Conservation (phyloP, 2,888 invertebrate species). For the Apoda limacodes region DNA sequence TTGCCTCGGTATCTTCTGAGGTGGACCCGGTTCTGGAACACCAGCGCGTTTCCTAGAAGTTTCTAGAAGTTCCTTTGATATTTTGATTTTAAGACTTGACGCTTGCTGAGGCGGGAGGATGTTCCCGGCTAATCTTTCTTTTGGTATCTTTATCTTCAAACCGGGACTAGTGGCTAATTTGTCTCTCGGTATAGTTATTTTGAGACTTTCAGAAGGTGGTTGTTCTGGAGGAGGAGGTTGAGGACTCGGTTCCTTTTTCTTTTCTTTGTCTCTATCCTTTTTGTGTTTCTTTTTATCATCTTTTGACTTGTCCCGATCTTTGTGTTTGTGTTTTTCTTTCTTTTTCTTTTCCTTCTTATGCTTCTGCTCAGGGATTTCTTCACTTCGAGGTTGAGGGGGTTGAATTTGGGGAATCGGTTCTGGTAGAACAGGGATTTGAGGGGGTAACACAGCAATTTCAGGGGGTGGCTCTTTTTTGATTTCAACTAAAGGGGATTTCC, state of each 20-base stretch:
- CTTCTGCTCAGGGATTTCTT: conserved; percentile 43
- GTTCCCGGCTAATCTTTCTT: conserved; percentile 76
- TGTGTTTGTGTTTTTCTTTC: conserved; percentile 84
- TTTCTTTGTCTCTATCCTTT: conserved; percentile 71
- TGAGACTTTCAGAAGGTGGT: conserved; percentile 35
- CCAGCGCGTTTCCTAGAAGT: conserved; percentile 37
- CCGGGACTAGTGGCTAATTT: conserved; percentile 59
- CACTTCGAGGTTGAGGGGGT: conserved; percentile 22
- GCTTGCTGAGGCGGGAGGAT: conserved; percentile 53
- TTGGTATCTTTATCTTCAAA: conserved; percentile 85
- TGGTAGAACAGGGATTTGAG: conserved; percentile 21
- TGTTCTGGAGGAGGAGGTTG: conserved; percentile 16
- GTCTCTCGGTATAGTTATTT: conserved; percentile 58
- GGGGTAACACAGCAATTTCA: conserved; percentile 14
- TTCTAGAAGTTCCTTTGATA: conserved; percentile 79
- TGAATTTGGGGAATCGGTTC: conserved; percentile 18
- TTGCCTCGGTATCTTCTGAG: conserved; percentile 45
- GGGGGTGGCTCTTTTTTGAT: conserved; percentile 17
- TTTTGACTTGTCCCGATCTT: conserved; percentile 79
- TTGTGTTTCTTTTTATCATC: conserved; percentile 80
- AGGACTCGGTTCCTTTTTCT: conserved; percentile 30
- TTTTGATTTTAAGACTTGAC: conserved; percentile 80
- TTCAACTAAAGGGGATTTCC: conserved; percentile 42
- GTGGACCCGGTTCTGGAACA: conserved; percentile 30
- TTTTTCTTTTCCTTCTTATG: conserved; percentile 78